These are phyloP conservation scores for Sebastes matsubarae DNA, from an alignment of 2,797 vertebrate genomes.

Conservation along the genomic window DNA sequence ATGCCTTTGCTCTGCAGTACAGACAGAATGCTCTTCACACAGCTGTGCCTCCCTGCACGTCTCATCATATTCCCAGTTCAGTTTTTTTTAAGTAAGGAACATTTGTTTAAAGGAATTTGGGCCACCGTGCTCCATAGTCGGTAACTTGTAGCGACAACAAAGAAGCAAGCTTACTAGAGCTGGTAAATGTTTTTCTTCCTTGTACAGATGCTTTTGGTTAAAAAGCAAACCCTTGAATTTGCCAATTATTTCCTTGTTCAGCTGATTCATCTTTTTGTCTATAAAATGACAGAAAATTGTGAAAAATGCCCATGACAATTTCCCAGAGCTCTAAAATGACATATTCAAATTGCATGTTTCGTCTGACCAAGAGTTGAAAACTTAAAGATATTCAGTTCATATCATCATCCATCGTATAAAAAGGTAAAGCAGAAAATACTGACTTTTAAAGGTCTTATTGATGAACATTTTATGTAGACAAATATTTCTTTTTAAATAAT, in stretches of 20 bases:
- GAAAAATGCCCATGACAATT: background rate
- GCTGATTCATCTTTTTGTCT: background rate
- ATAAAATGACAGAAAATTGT: background rate
- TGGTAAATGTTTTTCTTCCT: background rate
- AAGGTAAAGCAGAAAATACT: background rate
- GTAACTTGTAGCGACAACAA: background rate
- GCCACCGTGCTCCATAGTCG: conserved; percentile 12
- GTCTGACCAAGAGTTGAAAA: background rate
- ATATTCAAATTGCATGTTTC: background rate
- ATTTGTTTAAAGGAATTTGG: conserved; percentile 28
- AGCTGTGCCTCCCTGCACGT: conserved; percentile 30
- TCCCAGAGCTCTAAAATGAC: background rate
- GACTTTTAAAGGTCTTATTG: too few relatives aligned
- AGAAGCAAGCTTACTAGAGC: background rate
- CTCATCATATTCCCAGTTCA: conserved; percentile 27
- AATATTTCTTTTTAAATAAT: too few relatives aligned
- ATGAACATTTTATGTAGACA: too few relatives aligned
- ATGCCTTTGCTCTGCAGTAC: conserved; percentile 20
- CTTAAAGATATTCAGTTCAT: background rate
- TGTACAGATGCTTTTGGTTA: background rate
- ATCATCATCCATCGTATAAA: too few relatives aligned
- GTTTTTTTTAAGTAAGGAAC: background rate
- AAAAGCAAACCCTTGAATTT: background rate
- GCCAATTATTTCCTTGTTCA: background rate
- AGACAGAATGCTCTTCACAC: conserved; percentile 26